These are phyloP conservation scores for Apis dorsata DNA, from an alignment of 1,140 invertebrate genomes.

Conservation along the genomic window DNA sequence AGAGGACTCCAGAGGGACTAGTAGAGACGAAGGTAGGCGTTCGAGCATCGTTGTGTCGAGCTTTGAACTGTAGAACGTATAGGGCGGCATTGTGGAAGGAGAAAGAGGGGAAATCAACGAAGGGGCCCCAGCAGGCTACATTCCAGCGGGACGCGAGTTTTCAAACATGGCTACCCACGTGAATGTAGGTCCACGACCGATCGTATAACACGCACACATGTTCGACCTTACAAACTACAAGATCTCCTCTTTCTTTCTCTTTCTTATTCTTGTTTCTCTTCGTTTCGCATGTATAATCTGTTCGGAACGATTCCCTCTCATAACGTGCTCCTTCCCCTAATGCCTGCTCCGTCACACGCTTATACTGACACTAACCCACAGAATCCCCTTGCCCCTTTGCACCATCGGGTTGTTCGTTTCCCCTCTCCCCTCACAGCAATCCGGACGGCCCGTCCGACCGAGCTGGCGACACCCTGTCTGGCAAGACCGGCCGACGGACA, in stretches of 20 bases:
- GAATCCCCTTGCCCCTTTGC: slow-evolving; percentile 42
- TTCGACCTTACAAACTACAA: slow-evolving; percentile 32
- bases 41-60: slow-evolving; percentile 56
- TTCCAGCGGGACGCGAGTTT: slow-evolving; percentile 77
- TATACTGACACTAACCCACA: slow-evolving; percentile 39
- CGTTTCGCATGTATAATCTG: slow-evolving; percentile 54
- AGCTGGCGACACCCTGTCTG: slow-evolving; percentile 94
- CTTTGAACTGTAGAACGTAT: slow-evolving; percentile 36
- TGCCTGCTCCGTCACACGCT: slow-evolving; percentile 50
- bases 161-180: slow-evolving; percentile 78
- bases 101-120: slow-evolving; percentile 53
- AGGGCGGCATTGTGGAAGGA: slow-evolving; percentile 26
- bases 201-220: slow-evolving; percentile 70
- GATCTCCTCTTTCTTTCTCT: slow-evolving; percentile 34
- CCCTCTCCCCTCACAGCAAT: slow-evolving; percentile 75
- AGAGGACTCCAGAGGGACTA: slow-evolving; percentile 42
- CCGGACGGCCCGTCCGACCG: slow-evolving; percentile 86
- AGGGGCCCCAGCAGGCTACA: slow-evolving; percentile 71
- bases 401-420: slow-evolving; percentile 54
- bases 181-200: slow-evolving; percentile 80
- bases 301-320: slow-evolving; percentile 53
- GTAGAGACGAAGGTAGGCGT: slow-evolving; percentile 65
- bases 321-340: slow-evolving; percentile 50
- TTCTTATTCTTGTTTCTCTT: slow-evolving; percentile 42
- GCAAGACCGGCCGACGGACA: slow-evolving; percentile 83